Evolutionary conservation across 2,113 vertebrate species (phyloP).

Genomic region (Aphyosemion australe): DNA sequence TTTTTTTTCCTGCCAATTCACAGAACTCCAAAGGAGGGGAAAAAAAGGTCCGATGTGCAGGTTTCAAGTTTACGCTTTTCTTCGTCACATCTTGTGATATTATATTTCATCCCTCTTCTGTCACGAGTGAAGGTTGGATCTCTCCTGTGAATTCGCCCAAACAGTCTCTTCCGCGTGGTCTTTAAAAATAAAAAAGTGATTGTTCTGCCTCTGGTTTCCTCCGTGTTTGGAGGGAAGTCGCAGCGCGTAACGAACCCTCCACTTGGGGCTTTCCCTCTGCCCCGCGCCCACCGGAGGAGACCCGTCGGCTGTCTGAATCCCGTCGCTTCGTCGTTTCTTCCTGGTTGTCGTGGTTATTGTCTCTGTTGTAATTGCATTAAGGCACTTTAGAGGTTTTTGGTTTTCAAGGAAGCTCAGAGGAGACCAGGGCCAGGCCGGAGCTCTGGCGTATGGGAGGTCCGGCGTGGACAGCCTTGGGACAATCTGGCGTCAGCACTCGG

Average conservation of each 20-base stretch:
- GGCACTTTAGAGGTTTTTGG: constrained; percentile 98
- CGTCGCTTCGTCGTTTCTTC: constrained; percentile 16
- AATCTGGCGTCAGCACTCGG: constrained; percentile 96
- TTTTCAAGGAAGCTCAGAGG: constrained; percentile 99
- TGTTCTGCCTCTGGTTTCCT: constrained; percentile 43
- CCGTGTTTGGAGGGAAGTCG: constrained; percentile 31
- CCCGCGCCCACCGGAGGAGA: constrained; percentile 36
- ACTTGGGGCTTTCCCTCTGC: constrained; percentile 14
- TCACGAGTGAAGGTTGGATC: constrained; percentile 20
- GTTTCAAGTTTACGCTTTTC: constrained; percentile 77
- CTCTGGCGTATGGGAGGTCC: constrained; percentile 94
- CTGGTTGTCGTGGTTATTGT: constrained; percentile 35
- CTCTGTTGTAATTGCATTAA: constrained; percentile 81
- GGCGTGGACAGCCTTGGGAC: constrained; percentile 94
- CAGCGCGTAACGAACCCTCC: not conserved
- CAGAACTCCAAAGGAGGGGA: constrained; percentile 45
- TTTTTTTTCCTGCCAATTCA: constrained; percentile 56
- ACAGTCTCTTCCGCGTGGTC: not conserved
- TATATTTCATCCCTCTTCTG: constrained; percentile 4
- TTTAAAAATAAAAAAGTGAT: constrained; percentile 15
- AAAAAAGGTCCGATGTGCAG: constrained; percentile 30
- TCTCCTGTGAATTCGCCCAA: constrained; percentile 15
- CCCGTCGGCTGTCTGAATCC: constrained; percentile 35
- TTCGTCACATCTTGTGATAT: constrained; percentile 64
- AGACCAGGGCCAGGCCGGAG: constrained; percentile 97